These are phyloP conservation scores for Baryphthengus martii DNA, from an alignment of 2,113 vertebrate genomes.

Conservation along the genomic window DNA sequence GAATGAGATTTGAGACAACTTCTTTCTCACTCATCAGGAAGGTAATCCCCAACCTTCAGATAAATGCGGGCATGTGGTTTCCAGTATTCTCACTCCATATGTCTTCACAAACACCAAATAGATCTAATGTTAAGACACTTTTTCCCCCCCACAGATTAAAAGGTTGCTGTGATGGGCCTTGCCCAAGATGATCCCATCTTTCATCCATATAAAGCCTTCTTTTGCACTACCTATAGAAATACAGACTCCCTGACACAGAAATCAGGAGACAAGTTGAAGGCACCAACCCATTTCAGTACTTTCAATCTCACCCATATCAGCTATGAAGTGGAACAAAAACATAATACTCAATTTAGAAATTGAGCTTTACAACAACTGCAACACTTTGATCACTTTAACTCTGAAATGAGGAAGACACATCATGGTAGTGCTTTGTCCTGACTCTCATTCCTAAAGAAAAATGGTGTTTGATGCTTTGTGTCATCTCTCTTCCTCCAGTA, in stretches of 20 bases:
- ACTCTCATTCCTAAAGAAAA: neutral
- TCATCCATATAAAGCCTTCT: neutral
- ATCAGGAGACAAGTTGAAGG: neutral
- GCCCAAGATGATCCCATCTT: neutral
- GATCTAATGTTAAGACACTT: conserved; percentile 12
- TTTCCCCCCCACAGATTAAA: neutral
- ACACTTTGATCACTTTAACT: neutral
- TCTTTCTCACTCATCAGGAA: conserved; percentile 46
- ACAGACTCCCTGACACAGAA: neutral
- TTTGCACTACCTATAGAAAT: neutral
- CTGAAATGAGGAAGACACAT: neutral
- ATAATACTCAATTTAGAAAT: neutral
- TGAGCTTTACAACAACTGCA: neutral
- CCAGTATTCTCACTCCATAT: conserved; percentile 48
- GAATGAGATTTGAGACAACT: conserved; percentile 49
- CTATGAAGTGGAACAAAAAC: neutral
- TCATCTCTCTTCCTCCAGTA: neutral
- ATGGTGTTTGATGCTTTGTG: neutral
- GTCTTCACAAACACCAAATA: conserved; percentile 55
- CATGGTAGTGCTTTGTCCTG: neutral
- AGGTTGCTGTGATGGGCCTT: neutral
- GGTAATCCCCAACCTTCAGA: conserved; percentile 53
- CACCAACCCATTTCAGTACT: neutral
- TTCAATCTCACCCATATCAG: neutral
- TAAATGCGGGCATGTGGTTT: conserved; percentile 42